Evolutionary conservation across 2,113 vertebrate species (phyloP), one percentile per base, ranked within the genome.

Genomic region (Lagopus leucura): DNA sequence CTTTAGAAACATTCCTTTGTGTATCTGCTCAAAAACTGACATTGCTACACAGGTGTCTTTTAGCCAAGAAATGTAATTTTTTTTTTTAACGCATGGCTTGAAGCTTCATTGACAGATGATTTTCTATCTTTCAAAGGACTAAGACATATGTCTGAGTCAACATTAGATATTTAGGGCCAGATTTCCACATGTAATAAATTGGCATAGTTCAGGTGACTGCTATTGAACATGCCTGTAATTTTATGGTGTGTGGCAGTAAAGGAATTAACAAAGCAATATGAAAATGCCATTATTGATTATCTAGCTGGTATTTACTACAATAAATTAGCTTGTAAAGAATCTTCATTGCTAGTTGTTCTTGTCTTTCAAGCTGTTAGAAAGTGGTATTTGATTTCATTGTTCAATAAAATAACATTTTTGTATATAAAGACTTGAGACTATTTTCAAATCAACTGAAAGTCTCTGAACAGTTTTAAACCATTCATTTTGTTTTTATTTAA

Each of bases 331-430:
- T 74, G 32, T 69, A 90, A 90, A 86, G 21, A 88, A 48, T 15
- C 25, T 65, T 88, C 55, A 27, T 77, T 83, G 28, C 16, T 92
- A 94, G 90, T 90, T 94, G 13, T 10, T 83, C 61, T 91, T 82
- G 40, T 82, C 34, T 92, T 90, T 88, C 52, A 90, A 63, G 54
- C 12, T 84, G 55, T 93, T 92, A 88, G 52, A 86, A 90, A 60
- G n/a, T 43, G 75, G 81, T 72, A 75, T 93, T 95, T 89, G 85
- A 89, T 94, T 86, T 69, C 87, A 82, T 80, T 81, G 6, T 83
- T 86, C 80, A 78, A 77, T 54, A 81, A 88, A 88, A 82, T 65
- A 74, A 74, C 55, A 61, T 28, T 72, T 67, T 58, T 70, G 13
- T 54, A 86, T 74, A 94, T 82, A 89, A 77, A 55, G 58, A 2